phyloP scores from a whole-genome alignment of 2,888 invertebrate genomes.

The Argyresthia albistria region DNA sequence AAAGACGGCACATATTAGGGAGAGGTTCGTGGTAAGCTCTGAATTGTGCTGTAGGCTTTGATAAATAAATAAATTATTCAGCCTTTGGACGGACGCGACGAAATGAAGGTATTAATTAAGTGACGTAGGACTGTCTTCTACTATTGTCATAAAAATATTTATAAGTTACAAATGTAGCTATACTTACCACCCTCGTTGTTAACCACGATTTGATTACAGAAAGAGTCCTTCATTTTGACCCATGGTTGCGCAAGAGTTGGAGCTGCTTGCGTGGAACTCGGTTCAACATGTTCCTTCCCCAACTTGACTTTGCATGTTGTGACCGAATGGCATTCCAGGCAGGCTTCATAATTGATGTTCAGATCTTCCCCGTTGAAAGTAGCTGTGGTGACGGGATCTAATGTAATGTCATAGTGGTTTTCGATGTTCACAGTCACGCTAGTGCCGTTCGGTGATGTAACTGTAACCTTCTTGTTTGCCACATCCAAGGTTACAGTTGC shows the following conservation, averaged over 20 bases:
- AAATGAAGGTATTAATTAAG: neutral
- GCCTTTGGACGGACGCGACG: too few species aligned
- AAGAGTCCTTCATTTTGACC: constrained; percentile 53
- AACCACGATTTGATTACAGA: constrained; percentile 35
- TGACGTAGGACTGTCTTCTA: too few species aligned
- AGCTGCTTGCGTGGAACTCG: constrained; percentile 17
- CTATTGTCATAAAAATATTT: neutral
- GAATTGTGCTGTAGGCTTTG: too few species aligned
- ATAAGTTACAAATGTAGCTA: neutral
- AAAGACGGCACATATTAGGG: too few species aligned
- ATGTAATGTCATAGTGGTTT: constrained; percentile 36
- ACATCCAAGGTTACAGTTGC: constrained; percentile 61
- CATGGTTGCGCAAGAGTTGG: constrained; percentile 28
- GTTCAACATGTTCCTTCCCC: constrained; percentile 15
- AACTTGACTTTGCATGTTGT: constrained; percentile 43
- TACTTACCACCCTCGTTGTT: constrained; percentile 43
- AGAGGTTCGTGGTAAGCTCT: too few species aligned
- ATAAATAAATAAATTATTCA: too few species aligned
- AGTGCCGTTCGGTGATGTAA: constrained; percentile 47
- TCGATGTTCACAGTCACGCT: constrained; percentile 27
- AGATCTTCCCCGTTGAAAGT: constrained; percentile 42
- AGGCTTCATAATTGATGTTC: constrained; percentile 39
- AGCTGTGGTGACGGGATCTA: constrained; percentile 40
- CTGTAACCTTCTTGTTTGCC: constrained; percentile 29
- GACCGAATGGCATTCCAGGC: constrained; percentile 33